phyloP scores from a whole-genome alignment of 2,113 vertebrate genomes.

The Synchiropus splendidus region DNA sequence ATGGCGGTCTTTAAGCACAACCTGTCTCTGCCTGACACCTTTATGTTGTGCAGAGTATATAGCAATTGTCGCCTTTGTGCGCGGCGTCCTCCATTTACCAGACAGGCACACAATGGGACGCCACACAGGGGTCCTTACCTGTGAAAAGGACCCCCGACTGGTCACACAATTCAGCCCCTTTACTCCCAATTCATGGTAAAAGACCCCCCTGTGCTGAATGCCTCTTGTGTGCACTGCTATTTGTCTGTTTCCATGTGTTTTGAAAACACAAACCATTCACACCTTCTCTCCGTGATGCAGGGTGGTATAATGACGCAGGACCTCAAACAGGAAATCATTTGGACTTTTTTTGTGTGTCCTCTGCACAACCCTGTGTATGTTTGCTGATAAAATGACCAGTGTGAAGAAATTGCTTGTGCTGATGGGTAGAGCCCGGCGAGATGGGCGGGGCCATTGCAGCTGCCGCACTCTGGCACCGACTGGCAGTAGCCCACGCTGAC shows the following conservation, averaged over 20 bases:
- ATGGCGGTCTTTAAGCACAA: conserved; percentile 63
- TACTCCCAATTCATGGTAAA: conserved; percentile 53
- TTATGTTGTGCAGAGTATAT: conserved; percentile 57
- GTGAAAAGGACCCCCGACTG: conserved; percentile 67
- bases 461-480: too few species aligned
- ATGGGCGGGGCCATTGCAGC: too few species aligned
- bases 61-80: conserved; percentile 68
- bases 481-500: too few species aligned
- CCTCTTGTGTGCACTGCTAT: conserved; percentile 52
- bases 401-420: too few species aligned
- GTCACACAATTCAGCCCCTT: conserved; percentile 47
- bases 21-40: conserved; percentile 63
- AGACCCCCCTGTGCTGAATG: conserved; percentile 45
- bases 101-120: conserved; percentile 60
- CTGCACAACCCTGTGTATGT: conserved; percentile 11
- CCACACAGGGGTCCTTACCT: conserved; percentile 66
- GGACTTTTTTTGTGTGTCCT: conserved; percentile 9
- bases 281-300: conserved; percentile 41
- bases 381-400: neutral
- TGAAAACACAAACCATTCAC: conserved; percentile 63
- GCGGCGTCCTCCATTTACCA: conserved; percentile 53
- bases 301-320: conserved; percentile 46
- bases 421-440: too few species aligned
- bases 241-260: conserved; percentile 63
- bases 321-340: conserved; percentile 56